These are phyloP conservation scores for Diorhabda carinulata DNA, from an alignment of 1,140 invertebrate genomes.

Conservation along the genomic window DNA sequence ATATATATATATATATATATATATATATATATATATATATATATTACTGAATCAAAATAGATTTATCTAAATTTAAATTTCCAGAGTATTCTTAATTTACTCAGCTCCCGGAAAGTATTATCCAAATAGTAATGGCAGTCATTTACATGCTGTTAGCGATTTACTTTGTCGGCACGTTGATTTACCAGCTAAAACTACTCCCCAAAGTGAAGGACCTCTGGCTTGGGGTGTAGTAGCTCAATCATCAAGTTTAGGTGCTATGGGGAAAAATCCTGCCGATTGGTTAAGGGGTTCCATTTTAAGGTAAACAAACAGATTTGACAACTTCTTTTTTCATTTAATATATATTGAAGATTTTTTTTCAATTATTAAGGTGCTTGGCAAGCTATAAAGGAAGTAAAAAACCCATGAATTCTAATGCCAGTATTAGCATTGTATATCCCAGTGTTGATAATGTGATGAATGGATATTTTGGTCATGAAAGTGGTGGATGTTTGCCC, in stretches of 20 bases:
- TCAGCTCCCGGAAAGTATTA: slow-evolving; percentile 79
- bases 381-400: slow-evolving; percentile 50
- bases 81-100: slow-evolving; percentile 77
- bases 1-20: not conserved
- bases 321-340: not conserved
- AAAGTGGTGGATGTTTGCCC: slow-evolving; percentile 85
- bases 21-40: not conserved
- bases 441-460: slow-evolving; percentile 76
- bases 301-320: not conserved
- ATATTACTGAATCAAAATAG: no score
- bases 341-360: not conserved
- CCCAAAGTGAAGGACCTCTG: slow-evolving; percentile 52
- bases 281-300: slow-evolving; percentile 70
- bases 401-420: slow-evolving; percentile 36
- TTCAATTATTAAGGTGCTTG: slow-evolving; percentile 50
- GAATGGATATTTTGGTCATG: slow-evolving; percentile 75
- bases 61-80: slow-evolving; percentile 10
- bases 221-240: slow-evolving; percentile 75
- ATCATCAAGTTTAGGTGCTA: slow-evolving; percentile 85
- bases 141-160: slow-evolving; percentile 64
- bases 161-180: slow-evolving; percentile 62
- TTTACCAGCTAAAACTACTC: slow-evolving; percentile 52
- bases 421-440: slow-evolving; percentile 55
- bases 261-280: slow-evolving; percentile 65
- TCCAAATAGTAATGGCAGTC: slow-evolving; percentile 59